Evolutionary conservation across 1,140 invertebrate genomes (phyloP).

Genomic region (Drosophila ercepeae): DNA sequence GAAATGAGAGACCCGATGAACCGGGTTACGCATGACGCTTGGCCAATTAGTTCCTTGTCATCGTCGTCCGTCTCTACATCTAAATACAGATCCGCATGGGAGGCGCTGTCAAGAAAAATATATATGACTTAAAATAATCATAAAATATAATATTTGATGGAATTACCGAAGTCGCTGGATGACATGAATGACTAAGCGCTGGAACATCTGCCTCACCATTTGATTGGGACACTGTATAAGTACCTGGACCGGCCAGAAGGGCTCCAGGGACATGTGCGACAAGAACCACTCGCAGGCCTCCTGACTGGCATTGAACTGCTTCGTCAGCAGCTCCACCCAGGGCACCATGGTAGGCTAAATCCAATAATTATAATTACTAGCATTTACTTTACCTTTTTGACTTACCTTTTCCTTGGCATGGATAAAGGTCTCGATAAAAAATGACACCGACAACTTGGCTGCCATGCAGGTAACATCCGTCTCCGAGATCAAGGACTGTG

Average conservation of each 20-base stretch:
- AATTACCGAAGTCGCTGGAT: slow-evolving; percentile 91
- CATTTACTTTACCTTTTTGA: not conserved
- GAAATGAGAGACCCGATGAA: slow-evolving; percentile 95
- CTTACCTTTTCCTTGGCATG: slow-evolving; percentile 97
- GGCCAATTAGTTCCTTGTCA: slow-evolving; percentile 89
- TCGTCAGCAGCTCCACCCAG: slow-evolving; percentile 97
- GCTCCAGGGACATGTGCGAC: slow-evolving; percentile 95
- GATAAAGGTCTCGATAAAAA: slow-evolving; percentile 98
- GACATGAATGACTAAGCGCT: slow-evolving; percentile 96
- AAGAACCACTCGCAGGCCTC: slow-evolving; percentile 96
- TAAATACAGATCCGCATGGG: slow-evolving; percentile 90
- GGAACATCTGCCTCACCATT: slow-evolving; percentile 97
- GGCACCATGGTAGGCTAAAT: slow-evolving; percentile 95
- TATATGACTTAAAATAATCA: not conserved
- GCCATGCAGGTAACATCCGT: slow-evolving; percentile 93
- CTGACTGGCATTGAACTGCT: slow-evolving; percentile 96
- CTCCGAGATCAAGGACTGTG: slow-evolving; percentile 92
- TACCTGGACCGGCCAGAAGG: slow-evolving; percentile 97
- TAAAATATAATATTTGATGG: not conserved
- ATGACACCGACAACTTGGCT: slow-evolving; percentile 95
- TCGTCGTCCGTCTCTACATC: slow-evolving; percentile 88
- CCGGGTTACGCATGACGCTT: slow-evolving; percentile 94
- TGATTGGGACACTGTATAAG: slow-evolving; percentile 98
- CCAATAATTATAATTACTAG: not conserved
- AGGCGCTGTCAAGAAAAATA: slow-evolving; percentile 81